Percentiles rank a stretch among this genome's conserved stretches.
phyloP scores from a whole-genome alignment of 2,888 invertebrate species.

The Allolobophora icterica region DNA sequence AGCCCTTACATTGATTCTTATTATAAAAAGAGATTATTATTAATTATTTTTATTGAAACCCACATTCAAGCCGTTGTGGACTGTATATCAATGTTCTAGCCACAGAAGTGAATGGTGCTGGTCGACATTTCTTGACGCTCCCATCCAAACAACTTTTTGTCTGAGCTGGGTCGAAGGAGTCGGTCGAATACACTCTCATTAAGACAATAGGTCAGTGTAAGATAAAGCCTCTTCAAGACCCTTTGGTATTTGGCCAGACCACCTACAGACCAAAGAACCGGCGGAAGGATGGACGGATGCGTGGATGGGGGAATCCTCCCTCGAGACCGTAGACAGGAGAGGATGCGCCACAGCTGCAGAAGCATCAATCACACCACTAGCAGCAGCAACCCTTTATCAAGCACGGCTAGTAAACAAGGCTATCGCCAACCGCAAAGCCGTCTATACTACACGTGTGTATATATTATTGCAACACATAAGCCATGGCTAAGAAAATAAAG shows the following conservation, averaged over 20 bases:
- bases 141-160: no score
- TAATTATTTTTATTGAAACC: no score
- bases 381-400: background rate
- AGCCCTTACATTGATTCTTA: no score
- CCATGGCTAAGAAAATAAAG: constrained; percentile 2
- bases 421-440: background rate
- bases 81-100: no score
- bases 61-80: no score
- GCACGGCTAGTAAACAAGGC: background rate
- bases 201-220: no score
- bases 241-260: background rate
- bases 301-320: background rate
- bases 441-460: constrained; percentile 28
- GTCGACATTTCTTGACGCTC: no score
- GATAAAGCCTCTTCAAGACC: no score
- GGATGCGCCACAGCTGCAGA: background rate
- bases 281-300: background rate
- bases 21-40: no score
- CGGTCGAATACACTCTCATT: no score
- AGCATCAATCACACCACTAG: background rate
- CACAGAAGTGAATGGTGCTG: no score
- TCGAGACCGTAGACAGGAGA: background rate
- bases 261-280: background rate
- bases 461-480: constrained; percentile 6
- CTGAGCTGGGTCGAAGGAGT: no score